Percentiles rank a stretch among this genome's conserved stretches.
phyloP scores from a whole-genome alignment of 2,113 vertebrate genomes.

The Pogona vitticeps region DNA sequence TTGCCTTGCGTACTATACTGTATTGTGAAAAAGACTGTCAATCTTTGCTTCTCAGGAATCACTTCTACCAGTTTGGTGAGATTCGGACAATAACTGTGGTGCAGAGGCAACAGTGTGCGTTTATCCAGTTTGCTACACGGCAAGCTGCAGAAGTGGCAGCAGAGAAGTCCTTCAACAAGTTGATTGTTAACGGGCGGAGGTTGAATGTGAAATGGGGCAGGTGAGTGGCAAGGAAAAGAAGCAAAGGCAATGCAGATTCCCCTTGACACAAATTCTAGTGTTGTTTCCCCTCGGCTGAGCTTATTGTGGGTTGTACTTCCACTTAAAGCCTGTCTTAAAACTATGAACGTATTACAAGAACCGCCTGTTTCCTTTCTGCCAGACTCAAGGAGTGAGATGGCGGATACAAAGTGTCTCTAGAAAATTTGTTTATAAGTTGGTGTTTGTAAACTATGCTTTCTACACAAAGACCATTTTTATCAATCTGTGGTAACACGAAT shows the following conservation, averaged over 20 bases:
- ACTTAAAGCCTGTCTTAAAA: not conserved
- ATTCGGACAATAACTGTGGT: slow-evolving; percentile 95
- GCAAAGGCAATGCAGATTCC: not conserved
- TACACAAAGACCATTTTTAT: not conserved
- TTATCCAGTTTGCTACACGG: slow-evolving; percentile 96
- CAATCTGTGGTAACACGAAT: not conserved
- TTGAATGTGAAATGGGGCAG: slow-evolving; percentile 99
- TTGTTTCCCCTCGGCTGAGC: not conserved
- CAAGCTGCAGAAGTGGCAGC: slow-evolving; percentile 93
- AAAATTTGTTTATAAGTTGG: not conserved
- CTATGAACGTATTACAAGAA: not conserved
- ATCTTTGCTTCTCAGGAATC: slow-evolving; percentile 78
- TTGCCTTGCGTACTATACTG: not conserved
- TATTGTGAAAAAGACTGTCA: accelerated
- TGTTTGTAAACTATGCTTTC: not conserved
- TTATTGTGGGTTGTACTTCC: not conserved
- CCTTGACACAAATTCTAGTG: not conserved
- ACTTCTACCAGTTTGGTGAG: slow-evolving; percentile 98
- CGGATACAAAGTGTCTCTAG: not conserved
- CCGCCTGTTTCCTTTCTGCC: not conserved
- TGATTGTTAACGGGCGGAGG: slow-evolving; percentile 94
- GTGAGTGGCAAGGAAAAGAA: slow-evolving; percentile 62
- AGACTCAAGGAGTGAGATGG: not conserved
- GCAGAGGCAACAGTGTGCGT: slow-evolving; percentile 96
- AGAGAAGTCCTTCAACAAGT: slow-evolving; percentile 98